Conservation (phyloP, 53 echinoderm and acorn worm genomes). For the Arbacia lixula region DNA sequence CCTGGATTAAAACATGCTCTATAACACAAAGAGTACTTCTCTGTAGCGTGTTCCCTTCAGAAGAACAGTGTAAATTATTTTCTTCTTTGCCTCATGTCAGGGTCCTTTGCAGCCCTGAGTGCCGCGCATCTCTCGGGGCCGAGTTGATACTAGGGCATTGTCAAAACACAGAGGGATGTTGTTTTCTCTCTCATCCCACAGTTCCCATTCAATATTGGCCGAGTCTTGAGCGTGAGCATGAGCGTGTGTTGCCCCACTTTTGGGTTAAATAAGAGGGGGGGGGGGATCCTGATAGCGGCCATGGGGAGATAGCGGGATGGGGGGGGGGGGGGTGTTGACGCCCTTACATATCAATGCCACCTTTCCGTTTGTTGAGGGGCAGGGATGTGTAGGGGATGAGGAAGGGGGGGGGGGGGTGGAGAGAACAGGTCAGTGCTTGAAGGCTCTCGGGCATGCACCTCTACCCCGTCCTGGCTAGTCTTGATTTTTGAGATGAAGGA, state of each 20-base stretch:
- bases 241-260: constrained; percentile 29
- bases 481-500: no score
- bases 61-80: no score
- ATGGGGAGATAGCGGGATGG: neutral
- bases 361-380: no score
- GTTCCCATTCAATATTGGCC: constrained; percentile 28
- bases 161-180: constrained; percentile 4
- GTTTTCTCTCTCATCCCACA: constrained; percentile 17
- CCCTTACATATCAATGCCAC: no score
- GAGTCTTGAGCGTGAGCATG: constrained; percentile 6
- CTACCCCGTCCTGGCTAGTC: no score
- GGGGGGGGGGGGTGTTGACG: neutral
- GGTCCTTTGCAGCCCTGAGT: no score
- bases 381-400: no score
- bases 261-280: neutral
- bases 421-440: neutral
- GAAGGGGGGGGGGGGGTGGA: neutral
- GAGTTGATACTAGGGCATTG: constrained; percentile 32
- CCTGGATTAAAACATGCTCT: no score
- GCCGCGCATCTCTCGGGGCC: no score
- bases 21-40: no score
- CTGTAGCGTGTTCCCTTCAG: no score
- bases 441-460: neutral
- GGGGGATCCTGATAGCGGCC: neutral
- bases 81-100: no score